Evolutionary conservation across 2,113 vertebrate genomes (phyloP).

Genomic region (Dasyurus viverrinus): DNA sequence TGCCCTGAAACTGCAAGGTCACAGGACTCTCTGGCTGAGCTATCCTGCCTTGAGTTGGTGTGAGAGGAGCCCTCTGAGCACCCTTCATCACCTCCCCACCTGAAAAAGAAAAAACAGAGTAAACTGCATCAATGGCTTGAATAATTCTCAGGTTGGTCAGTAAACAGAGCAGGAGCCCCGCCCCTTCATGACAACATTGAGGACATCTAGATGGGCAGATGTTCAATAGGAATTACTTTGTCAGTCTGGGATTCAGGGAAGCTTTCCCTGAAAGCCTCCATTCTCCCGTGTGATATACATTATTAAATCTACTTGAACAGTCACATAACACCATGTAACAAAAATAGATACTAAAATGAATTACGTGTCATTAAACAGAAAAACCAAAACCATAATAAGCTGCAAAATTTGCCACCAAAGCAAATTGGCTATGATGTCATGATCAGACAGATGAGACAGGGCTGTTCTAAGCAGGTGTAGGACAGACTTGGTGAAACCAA

Average conservation of each 20-base stretch:
- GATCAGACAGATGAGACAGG: not conserved
- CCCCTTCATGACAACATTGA: slow-evolving; percentile 84
- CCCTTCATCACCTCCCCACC: slow-evolving; percentile 94
- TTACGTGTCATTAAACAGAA: not conserved
- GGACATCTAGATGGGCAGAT: slow-evolving; percentile 83
- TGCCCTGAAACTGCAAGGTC: slow-evolving; percentile 95
- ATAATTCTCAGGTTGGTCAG: not conserved
- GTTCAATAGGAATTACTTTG: slow-evolving; percentile 82
- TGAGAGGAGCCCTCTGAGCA: slow-evolving; percentile 90
- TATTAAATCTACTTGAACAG: not conserved
- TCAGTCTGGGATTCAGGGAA: slow-evolving; percentile 15
- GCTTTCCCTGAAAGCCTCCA: not conserved
- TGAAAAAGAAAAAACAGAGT: slow-evolving; percentile 76
- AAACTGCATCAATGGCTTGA: not conserved
- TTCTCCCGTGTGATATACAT: not conserved
- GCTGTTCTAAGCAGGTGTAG: not conserved
- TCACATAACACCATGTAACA: not conserved
- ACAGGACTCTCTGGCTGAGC: slow-evolving; percentile 93
- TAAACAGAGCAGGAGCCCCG: not conserved
- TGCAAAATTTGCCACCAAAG: not conserved
- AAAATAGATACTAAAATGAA: not conserved
- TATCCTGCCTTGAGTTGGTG: slow-evolving; percentile 90
- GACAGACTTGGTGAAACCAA: not conserved
- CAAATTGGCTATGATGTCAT: not conserved
- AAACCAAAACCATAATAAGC: not conserved